Evolutionary conservation across 2,113 vertebrate species (phyloP), one percentile per base, ranked within the genome.

Genomic region (Vidua macroura): DNA sequence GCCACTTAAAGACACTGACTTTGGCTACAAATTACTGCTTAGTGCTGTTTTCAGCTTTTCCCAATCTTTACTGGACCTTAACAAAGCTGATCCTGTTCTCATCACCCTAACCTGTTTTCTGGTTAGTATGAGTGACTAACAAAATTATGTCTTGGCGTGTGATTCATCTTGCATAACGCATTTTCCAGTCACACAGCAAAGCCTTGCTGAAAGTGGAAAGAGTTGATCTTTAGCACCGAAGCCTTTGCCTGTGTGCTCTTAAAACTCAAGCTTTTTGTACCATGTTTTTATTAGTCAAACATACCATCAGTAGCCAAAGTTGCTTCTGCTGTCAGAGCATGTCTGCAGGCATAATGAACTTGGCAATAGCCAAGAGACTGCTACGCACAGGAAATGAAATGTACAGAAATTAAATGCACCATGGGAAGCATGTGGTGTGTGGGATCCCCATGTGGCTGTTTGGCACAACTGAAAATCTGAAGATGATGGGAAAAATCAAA

Each of bases 101-200:
- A 52, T 88, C 62, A 93, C 73, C 70, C 77, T 91, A 72, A 90
- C 92, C 83, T 95, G 89, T 79, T 95, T 96, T 95, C 94, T 97
- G 89, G 88, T 95, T 94, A 95, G 51, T 87, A 68, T 72, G 84
- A 96, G 79, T 93, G 96, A 97, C 92, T 95, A 96, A 96, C 81
- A 94, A 92, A 95, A 91, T 92, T 83, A 91, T 81, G 77, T 88
- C 93, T 96, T 92, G 53, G 58, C 53, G 53, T 82, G 83, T 98
- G 97, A 98, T 97, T 98, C 97, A 98, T 97, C 94, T 96, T 95
- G 80, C 89, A 87, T 86, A 93, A 96, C 30, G 4, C 88, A 75
- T 97, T 97, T 98, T 98, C 97, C 97, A 95, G 92, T 95, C 93
- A 97, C 86, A 84, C 58, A 94, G 93, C 92, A 94, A 90, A 97